A percentile compares a stretch with the other conserved stretches of the same genome.
Evolutionary conservation across 2,888 invertebrate species (phyloP).

Genomic region (Lepidocyrtoides sp.): DNA sequence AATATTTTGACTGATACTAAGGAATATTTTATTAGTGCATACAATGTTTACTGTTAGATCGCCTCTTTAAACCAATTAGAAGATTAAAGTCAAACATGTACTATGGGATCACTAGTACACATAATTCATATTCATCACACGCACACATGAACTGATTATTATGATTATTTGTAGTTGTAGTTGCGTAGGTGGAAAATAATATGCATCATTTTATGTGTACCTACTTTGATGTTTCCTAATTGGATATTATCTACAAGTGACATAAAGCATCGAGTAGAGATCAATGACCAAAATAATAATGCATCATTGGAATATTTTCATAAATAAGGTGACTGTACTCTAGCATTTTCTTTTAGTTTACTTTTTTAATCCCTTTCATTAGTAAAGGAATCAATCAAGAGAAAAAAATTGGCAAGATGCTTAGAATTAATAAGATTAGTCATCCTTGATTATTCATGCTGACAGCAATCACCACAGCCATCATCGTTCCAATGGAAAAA

Average conservation of each 20-base stretch:
- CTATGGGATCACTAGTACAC: neutral
- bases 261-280: conserved; percentile 13
- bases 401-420: conserved; percentile 9
- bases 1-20: no score
- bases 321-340: no score
- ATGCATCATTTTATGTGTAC: neutral
- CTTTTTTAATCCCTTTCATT: no score
- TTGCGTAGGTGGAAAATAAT: neutral
- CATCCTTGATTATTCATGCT: neutral
- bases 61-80: conserved; percentile 5
- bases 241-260: neutral
- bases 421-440: neutral
- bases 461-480: neutral
- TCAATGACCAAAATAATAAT: conserved; percentile 45
- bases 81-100: neutral
- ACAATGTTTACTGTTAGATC: no score
- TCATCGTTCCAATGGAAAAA: neutral
- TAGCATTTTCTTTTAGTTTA: no score
- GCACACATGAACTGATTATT: no score
- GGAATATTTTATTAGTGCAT: no score
- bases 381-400: neutral
- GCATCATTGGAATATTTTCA: no score
- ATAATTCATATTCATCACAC: neutral
- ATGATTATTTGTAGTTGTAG: no score
- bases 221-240: neutral